These are phyloP conservation scores for Herminia tarsipennalis DNA, from an alignment of 2,888 invertebrate genomes.

Conservation along the genomic window DNA sequence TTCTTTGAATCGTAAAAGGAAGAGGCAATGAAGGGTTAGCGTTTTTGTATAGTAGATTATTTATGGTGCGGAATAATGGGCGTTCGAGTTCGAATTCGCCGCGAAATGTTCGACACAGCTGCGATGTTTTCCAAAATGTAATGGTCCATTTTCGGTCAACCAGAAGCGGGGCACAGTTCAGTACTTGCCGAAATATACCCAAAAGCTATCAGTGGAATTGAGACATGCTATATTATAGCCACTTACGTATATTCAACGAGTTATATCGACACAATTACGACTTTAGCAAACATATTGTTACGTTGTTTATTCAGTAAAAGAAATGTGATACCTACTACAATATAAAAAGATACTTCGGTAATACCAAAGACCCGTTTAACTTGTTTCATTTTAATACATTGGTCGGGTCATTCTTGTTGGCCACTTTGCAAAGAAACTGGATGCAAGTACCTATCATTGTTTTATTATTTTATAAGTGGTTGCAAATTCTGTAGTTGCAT, in stretches of 20 bases:
- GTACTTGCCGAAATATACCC: conserved; percentile 22
- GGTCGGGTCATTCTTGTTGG: conserved; percentile 47
- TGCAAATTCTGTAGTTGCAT: conserved; percentile 19
- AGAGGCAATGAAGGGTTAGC: conserved; percentile 84
- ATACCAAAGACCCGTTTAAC: conserved; percentile 65
- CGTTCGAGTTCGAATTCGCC: conserved; percentile 59
- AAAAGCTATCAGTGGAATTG: conserved; percentile 44
- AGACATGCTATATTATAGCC: conserved; percentile 35
- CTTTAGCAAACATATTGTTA: conserved; percentile 57
- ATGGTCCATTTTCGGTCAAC: conserved; percentile 44
- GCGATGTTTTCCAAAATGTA: conserved; percentile 59
- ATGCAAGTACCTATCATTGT: conserved; percentile 38
- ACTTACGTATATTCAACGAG: conserved; percentile 47
- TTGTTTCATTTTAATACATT: conserved; percentile 58
- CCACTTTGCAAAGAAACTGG: conserved; percentile 47
- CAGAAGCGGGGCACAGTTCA: conserved; percentile 26
- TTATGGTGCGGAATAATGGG: conserved; percentile 81
- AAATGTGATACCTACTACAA: conserved; percentile 68
- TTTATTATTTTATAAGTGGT: conserved; percentile 24
- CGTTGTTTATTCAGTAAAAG: conserved; percentile 66
- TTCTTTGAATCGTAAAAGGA: conserved; percentile 83
- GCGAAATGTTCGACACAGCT: conserved; percentile 69
- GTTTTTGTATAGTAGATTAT: conserved; percentile 78
- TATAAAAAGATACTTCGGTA: conserved; percentile 59
- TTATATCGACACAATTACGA: conserved; percentile 59